Evolutionary conservation across 2,888 invertebrate genomes (phyloP).

Genomic region (Melieria picta): DNA sequence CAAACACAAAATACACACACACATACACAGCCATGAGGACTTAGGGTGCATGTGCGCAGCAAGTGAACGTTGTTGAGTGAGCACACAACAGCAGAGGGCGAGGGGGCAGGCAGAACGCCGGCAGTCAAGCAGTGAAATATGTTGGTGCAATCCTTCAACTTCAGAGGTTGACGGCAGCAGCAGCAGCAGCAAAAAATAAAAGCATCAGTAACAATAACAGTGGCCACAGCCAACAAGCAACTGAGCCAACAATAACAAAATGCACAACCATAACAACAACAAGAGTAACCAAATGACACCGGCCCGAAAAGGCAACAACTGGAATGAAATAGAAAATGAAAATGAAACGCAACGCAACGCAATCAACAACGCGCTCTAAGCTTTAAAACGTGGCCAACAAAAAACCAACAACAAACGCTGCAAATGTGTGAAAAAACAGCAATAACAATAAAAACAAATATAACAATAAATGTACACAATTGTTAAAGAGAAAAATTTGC

Average conservation of each 20-base stretch:
- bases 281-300: neutral
- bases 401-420: too few relatives aligned
- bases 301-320: neutral
- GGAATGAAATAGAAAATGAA: neutral
- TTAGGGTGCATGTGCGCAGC: neutral
- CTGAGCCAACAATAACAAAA: constrained; percentile 1
- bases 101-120: neutral
- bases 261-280: neutral
- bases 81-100: too few relatives aligned
- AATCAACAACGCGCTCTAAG: too few relatives aligned
- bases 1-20: neutral
- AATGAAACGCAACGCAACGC: too few relatives aligned
- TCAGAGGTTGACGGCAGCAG: constrained; percentile 16
- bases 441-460: too few relatives aligned
- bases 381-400: too few relatives aligned
- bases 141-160: constrained; percentile 27
- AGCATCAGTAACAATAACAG: neutral
- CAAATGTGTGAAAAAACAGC: too few relatives aligned
- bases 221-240: neutral
- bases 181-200: constrained; percentile 15
- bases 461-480: neutral
- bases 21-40: neutral
- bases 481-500: neutral
- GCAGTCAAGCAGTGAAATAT: constrained; percentile 23
- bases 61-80: neutral